Conservation (phyloP, 2,888 invertebrate species). For the Tetanocera ferruginea region DNA sequence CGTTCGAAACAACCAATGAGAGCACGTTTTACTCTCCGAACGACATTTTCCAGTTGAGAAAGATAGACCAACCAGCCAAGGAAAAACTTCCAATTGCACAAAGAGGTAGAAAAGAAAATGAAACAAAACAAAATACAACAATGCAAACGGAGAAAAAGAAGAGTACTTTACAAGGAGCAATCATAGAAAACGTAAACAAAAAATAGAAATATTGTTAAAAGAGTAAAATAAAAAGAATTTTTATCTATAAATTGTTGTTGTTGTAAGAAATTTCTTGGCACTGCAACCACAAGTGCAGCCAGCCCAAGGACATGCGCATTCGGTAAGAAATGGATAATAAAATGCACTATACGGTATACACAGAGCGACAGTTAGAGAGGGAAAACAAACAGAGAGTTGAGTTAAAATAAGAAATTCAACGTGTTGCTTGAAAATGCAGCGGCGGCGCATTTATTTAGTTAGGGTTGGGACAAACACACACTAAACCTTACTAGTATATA, state of each 20-base stretch:
- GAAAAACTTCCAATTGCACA: slow-evolving; percentile 34
- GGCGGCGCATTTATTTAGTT: neutral
- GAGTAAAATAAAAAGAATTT: slow-evolving; percentile 38
- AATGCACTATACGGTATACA: slow-evolving; percentile 48
- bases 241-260: slow-evolving; percentile 43
- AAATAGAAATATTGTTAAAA: slow-evolving; percentile 45
- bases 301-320: slow-evolving; percentile 52
- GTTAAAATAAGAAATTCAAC: too few species aligned
- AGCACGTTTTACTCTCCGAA: slow-evolving; percentile 56
- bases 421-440: neutral
- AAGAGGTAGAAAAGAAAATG: neutral
- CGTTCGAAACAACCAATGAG: slow-evolving; percentile 61
- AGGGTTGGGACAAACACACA: neutral
- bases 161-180: neutral
- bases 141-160: neutral
- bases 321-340: slow-evolving; percentile 8
- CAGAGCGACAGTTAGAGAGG: slow-evolving; percentile 44
- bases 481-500: neutral
- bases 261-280: slow-evolving; percentile 43
- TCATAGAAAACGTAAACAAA: neutral
- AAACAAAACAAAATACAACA: neutral
- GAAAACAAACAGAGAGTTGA: slow-evolving; percentile 29
- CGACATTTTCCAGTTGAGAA: slow-evolving; percentile 55
- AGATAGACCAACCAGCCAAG: slow-evolving; percentile 32
- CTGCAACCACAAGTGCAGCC: slow-evolving; percentile 49